Percentiles rank a stretch among this genome's conserved stretches.
These are phyloP conservation scores for Cryptocheilus praepositus DNA, from an alignment of 2,888 invertebrate genomes.

Conservation along the genomic window DNA sequence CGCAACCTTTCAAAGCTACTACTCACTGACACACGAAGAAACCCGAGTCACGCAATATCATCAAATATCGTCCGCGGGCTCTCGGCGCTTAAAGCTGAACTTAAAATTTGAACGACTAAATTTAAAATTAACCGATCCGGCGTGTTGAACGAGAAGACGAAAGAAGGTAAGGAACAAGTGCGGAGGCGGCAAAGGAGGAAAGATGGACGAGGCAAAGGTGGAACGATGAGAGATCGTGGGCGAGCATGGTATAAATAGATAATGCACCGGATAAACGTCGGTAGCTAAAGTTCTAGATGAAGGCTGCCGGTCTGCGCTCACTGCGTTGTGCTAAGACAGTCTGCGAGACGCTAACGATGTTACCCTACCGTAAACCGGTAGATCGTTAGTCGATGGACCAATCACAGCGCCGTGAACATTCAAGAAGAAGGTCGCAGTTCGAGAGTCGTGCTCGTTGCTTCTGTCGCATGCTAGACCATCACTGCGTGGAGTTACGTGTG, in stretches of 20 bases:
- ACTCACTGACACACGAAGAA: no score
- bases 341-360: conserved; percentile 53
- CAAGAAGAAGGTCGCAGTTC: conserved; percentile 1
- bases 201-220: conserved; percentile 1
- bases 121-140: conserved; percentile 16
- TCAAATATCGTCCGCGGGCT: no score
- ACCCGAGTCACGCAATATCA: no score
- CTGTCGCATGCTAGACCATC: background rate
- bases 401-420: background rate
- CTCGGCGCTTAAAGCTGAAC: no score
- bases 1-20: no score
- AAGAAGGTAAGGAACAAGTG: background rate
- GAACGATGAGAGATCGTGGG: conserved; percentile 26
- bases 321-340: conserved; percentile 22
- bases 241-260: conserved; percentile 65
- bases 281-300: conserved; percentile 58
- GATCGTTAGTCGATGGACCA: background rate
- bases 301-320: conserved; percentile 24
- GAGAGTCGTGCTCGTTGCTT: background rate
- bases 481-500: background rate
- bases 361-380: conserved; percentile 19
- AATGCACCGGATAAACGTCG: conserved; percentile 62
- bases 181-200: conserved; percentile 11
- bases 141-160: background rate
- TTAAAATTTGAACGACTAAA: background rate